These are phyloP conservation scores for Synanthedon tipuliformis DNA, from an alignment of 2,888 invertebrate genomes.

Conservation along the genomic window DNA sequence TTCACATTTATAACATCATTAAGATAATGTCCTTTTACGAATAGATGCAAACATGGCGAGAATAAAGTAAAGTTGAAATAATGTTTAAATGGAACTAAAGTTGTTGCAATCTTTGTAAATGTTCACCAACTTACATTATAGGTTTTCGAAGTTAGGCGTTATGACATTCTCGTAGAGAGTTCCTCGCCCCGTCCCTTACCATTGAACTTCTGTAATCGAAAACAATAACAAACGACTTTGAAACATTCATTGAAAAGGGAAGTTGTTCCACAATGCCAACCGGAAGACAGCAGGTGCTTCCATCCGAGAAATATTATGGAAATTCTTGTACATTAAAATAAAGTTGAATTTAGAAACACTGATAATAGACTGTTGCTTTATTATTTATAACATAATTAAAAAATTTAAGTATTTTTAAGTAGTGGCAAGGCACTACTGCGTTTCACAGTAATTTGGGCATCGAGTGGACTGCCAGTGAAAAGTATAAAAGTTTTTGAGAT, in stretches of 20 bases:
- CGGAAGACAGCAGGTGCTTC: conserved; percentile 35
- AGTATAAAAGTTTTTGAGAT: no score
- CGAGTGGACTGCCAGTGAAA: no score
- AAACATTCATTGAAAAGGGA: conserved; percentile 61
- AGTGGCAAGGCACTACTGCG: no score
- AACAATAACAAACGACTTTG: conserved; percentile 63
- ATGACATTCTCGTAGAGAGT: conserved; percentile 15
- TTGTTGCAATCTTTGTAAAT: conserved; percentile 3
- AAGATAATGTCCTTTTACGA: no score
- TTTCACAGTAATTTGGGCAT: no score
- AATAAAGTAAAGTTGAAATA: no score
- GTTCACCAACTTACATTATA: conserved; percentile 9
- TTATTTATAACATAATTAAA: no score
- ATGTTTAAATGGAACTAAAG: background rate
- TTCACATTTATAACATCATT: no score
- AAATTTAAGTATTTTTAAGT: no score
- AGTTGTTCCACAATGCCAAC: conserved; percentile 32
- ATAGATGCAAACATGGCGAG: no score
- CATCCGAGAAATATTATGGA: conserved; percentile 8
- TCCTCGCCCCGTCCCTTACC: conserved; percentile 13
- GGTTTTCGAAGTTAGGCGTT: conserved; percentile 16
- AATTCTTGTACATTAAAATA: conserved; percentile 2
- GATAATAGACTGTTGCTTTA: background rate
- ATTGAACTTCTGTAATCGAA: conserved; percentile 55
- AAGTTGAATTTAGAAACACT: background rate